These are phyloP conservation scores for Drosophila anceps DNA, from an alignment of 2,888 invertebrate species.

Conservation along the genomic window DNA sequence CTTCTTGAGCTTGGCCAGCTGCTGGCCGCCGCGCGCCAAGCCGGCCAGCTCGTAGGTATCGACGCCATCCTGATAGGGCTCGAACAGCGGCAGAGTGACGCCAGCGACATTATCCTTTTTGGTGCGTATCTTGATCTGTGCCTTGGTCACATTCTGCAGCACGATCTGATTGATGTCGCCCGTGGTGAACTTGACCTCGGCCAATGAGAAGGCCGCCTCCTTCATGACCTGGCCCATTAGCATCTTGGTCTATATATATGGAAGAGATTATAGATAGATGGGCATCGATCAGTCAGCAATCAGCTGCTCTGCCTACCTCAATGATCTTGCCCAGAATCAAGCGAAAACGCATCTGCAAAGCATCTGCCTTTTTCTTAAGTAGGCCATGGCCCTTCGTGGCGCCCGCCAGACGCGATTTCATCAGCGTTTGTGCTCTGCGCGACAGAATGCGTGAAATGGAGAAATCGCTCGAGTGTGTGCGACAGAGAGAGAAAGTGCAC, in stretches of 20 bases:
- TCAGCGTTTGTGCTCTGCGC: conserved; percentile 96
- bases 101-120: conserved; percentile 99
- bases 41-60: conserved; percentile 99
- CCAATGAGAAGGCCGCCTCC: conserved; percentile 98
- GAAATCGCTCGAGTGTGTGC: background rate
- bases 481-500: conserved; percentile 83
- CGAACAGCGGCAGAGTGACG: conserved; percentile 97
- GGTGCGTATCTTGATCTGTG: conserved; percentile 98
- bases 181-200: conserved; percentile 99
- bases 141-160: conserved; percentile 98
- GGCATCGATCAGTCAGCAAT: background rate
- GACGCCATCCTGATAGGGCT: conserved; percentile 90
- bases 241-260: conserved; percentile 82
- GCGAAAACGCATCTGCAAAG: conserved; percentile 98
- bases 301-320: conserved; percentile 89
- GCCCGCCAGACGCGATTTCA: conserved; percentile 98
- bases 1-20: conserved; percentile 97
- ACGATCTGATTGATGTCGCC: conserved; percentile 99
- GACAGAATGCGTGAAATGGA: background rate
- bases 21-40: conserved; percentile 98
- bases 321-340: conserved; percentile 98
- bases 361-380: conserved; percentile 99
- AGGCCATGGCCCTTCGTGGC: conserved; percentile 99
- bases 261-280: no score
- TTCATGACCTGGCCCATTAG: conserved; percentile 95